Percentiles rank a stretch among this genome's conserved stretches.
phyloP scores from a whole-genome alignment of 2,888 invertebrate species.

The Rhagonycha lutea region DNA sequence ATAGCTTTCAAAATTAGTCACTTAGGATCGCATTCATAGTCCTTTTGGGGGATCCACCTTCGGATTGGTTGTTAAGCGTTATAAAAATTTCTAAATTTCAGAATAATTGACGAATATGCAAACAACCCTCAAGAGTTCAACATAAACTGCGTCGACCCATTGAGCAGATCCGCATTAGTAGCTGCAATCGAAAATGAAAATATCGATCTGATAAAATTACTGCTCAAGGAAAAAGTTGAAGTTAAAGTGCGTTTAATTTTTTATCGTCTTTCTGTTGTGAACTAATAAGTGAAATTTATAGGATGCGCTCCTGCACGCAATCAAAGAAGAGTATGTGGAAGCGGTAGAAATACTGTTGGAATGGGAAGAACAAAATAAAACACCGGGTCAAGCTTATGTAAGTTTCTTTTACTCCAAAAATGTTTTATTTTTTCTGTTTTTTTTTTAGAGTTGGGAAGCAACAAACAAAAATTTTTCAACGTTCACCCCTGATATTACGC shows the following conservation, averaged over 20 bases:
- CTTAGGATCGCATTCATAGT: not conserved
- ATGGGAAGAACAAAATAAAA: constrained; percentile 85
- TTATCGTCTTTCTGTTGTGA: not conserved
- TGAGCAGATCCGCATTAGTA: constrained; percentile 90
- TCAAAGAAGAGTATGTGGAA: constrained; percentile 97
- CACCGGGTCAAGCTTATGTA: constrained; percentile 78
- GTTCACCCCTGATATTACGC: constrained; percentile 94
- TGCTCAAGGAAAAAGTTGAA: constrained; percentile 80
- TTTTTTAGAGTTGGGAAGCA: constrained; percentile 79
- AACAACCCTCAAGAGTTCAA: constrained; percentile 73
- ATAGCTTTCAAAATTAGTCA: not conserved
- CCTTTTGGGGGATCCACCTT: not conserved
- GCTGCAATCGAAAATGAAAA: constrained; percentile 98
- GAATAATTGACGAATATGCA: constrained; percentile 72
- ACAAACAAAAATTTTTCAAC: constrained; percentile 79
- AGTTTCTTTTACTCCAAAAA: constrained; percentile 47
- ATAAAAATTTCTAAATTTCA: constrained; percentile 46
- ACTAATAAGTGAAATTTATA: constrained; percentile 46
- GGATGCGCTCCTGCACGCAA: constrained; percentile 93
- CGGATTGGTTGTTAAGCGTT: not conserved
- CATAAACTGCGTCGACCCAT: constrained; percentile 93
- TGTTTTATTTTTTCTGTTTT: constrained; percentile 10
- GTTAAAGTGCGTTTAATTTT: constrained; percentile 63
- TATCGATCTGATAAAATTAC: constrained; percentile 84
- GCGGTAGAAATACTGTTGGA: constrained; percentile 91